These are phyloP conservation scores for Drosophila seclusa DNA, from an alignment of 2,888 invertebrate genomes.

Conservation along the genomic window DNA sequence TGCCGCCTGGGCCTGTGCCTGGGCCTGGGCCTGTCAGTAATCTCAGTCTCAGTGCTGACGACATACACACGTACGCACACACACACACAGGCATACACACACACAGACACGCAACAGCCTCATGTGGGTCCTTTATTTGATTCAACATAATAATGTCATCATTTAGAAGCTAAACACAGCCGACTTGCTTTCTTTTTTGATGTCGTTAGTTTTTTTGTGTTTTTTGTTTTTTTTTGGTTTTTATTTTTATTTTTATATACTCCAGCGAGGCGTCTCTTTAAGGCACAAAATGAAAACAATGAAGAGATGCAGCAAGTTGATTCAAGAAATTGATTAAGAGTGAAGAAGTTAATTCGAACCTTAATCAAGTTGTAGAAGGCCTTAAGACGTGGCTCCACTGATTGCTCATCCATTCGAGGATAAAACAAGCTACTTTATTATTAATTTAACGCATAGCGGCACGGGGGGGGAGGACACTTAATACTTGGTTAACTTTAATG, in stretches of 20 bases:
- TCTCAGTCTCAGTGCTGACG: constrained; percentile 31
- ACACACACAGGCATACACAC: constrained; percentile 4
- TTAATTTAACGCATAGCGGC: constrained; percentile 16
- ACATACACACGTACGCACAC: constrained; percentile 7
- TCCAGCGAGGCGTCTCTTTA: neutral
- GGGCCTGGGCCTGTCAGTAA: constrained; percentile 46
- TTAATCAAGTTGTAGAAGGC: neutral
- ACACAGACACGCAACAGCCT: neutral
- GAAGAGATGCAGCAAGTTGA: neutral
- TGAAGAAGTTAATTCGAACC: neutral
- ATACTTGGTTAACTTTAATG: constrained; percentile 39
- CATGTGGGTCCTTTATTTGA: constrained; percentile 22
- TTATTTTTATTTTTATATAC: neutral
- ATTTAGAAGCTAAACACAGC: constrained; percentile 36
- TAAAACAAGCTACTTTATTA: constrained; percentile 18
- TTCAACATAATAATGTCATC: constrained; percentile 47
- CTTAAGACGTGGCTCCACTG: neutral
- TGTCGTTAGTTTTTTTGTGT: neutral
- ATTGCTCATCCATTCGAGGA: constrained; percentile 10
- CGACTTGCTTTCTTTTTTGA: constrained; percentile 5
- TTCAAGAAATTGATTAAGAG: neutral
- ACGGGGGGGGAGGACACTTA: constrained; percentile 26
- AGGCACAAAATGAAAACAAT: neutral
- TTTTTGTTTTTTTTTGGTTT: neutral
- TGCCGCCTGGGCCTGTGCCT: constrained; percentile 38